phyloP scores from a whole-genome alignment of 1,140 invertebrate genomes.

The Nymphalis io region DNA sequence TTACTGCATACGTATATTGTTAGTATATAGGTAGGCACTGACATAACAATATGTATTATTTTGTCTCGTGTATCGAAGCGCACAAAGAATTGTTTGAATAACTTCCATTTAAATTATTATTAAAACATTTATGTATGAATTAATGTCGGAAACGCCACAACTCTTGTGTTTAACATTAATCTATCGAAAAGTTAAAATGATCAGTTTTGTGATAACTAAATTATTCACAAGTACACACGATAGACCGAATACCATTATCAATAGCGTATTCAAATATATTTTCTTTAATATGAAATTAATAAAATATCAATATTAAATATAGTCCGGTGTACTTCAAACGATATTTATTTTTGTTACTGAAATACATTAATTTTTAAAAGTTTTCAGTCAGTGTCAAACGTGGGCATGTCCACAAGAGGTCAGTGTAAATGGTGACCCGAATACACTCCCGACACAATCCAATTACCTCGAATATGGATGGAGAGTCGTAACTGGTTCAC shows the following conservation, averaged over 20 bases:
- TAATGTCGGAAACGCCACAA: too few species aligned
- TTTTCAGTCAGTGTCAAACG: conserved; percentile 12
- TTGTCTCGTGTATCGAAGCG: background rate
- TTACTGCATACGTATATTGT: conserved; percentile 56
- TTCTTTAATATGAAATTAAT: too few species aligned
- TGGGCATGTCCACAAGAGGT: conserved; percentile 47
- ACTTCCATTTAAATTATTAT: background rate
- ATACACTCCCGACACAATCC: conserved; percentile 60
- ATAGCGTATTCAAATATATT: too few species aligned
- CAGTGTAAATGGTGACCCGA: conserved; percentile 58
- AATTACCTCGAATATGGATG: conserved; percentile 54
- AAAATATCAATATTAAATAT: too few species aligned
- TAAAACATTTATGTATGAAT: too few species aligned
- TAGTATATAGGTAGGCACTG: conserved; percentile 25
- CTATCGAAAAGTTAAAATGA: too few species aligned
- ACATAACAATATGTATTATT: conserved; percentile 15
- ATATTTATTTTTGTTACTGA: conserved; percentile 7
- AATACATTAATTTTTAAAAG: conserved; percentile 34
- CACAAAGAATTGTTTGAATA: background rate
- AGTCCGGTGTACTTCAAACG: too few species aligned
- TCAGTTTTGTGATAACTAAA: too few species aligned
- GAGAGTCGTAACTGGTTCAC: conserved; percentile 43
- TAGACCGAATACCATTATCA: too few species aligned
- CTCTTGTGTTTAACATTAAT: too few species aligned
- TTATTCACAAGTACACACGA: too few species aligned